Conservation (phyloP, 2,113 vertebrate genomes). For the Neomonachus schauinslandi region DNA sequence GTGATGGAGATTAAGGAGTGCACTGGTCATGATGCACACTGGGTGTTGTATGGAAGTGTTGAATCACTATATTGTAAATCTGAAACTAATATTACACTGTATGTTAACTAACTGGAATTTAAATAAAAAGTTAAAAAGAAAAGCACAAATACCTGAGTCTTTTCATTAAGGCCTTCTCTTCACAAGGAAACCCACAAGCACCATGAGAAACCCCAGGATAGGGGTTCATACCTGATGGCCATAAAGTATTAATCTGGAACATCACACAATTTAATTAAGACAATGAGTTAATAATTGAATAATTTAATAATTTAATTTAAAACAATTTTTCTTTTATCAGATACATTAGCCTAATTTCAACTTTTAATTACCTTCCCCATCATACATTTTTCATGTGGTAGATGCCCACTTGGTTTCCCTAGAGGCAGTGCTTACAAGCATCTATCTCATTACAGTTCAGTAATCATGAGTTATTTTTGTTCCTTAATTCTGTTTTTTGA, state of each 20-base stretch:
- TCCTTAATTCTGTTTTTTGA: not conserved
- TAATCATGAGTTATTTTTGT: not conserved
- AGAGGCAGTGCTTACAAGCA: not conserved
- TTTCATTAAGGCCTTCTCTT: not conserved
- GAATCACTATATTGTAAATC: not conserved
- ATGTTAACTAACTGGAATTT: not conserved
- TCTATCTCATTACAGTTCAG: not conserved
- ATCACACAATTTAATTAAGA: not conserved
- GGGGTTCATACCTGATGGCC: not conserved
- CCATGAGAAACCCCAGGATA: not conserved
- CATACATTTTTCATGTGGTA: not conserved
- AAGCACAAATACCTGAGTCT: not conserved
- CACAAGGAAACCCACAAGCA: not conserved
- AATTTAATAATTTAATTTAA: not conserved
- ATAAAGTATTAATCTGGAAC: not conserved
- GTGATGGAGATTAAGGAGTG: not conserved
- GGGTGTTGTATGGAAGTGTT: not conserved
- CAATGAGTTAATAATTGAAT: not conserved
- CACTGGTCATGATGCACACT: not conserved
- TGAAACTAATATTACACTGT: not conserved
- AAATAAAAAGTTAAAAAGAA: not conserved
- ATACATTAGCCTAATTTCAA: not conserved
- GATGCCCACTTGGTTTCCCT: not conserved
- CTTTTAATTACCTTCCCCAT: not conserved
- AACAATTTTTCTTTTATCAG: not conserved